Percentiles rank a stretch among this genome's conserved stretches.
These are phyloP conservation scores for Theodoxus fluviatilis DNA, from an alignment of 2,888 invertebrate species.

Conservation along the genomic window DNA sequence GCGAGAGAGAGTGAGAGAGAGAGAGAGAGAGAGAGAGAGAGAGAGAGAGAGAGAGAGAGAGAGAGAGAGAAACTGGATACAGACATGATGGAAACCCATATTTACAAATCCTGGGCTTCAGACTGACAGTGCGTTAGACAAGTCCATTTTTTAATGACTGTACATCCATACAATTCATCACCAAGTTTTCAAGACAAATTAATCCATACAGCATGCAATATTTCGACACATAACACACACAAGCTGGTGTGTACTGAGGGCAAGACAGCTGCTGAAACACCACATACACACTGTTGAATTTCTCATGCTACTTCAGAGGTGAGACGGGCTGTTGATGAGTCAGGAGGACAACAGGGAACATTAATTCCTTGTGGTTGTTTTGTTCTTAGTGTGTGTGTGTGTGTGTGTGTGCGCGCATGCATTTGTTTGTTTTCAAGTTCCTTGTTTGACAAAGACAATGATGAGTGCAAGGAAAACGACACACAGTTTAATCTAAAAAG, in stretches of 20 bases:
- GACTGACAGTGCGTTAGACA: too few relatives aligned
- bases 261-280: conserved; percentile 58
- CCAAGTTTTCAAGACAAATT: too few relatives aligned
- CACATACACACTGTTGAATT: too few relatives aligned
- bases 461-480: too few relatives aligned
- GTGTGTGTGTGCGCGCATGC: neutral
- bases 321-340: neutral
- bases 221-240: conserved; percentile 64
- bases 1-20: neutral
- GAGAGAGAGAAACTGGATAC: neutral
- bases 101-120: too few relatives aligned
- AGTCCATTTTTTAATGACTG: too few relatives aligned
- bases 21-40: conserved; percentile 14
- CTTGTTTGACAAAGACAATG: too few relatives aligned
- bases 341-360: neutral
- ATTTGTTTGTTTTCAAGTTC: neutral
- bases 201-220: neutral
- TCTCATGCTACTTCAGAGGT: neutral
- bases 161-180: too few relatives aligned
- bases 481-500: too few relatives aligned
- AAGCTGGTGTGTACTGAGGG: conserved; percentile 66
- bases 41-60: conserved; percentile 18
- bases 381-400: conserved; percentile 3
- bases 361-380: conserved; percentile 1
- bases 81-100: neutral